Base-by-base conservation (phyloP, 2,797 vertebrate species). In the Poecilia picta region DNA sequence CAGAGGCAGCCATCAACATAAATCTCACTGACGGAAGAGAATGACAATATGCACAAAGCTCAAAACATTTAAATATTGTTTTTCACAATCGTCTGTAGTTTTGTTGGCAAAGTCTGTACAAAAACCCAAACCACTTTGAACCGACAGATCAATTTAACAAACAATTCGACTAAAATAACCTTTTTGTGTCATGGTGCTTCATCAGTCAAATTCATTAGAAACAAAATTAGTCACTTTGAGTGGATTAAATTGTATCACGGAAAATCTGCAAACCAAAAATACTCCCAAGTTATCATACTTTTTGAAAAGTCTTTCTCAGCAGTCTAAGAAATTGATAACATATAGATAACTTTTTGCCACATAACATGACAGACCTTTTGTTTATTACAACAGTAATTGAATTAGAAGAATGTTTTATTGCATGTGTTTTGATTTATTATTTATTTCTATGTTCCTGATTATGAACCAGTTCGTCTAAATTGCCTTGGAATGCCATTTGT, bases 1-100 rank as follows among this genome's bases (percentile, higher is more conserved):
- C 43, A 79, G 51, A 45, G 73, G 43, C 0, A 77, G 76, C 76
- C 45, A 39, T 80, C 53, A 20, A 28, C 4, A 47, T 49, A 73
- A 49, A 20, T 39, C 36, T 18, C 33, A 41, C 23, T 73, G 72
- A 7, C 47, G 39, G 7, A 53, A 12, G 71, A 49, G 28, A n/a
- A 43, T 33, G 71, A 72, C 7, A 47, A 49, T 18, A 49, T 70
- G 41, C 66, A 70, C 31, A 64, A 36, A 25, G 23, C 39, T 41
- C 36, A 70, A 68, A 68, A 53, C 20, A 25, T 53, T 53, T 53
- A 53, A 23, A 70, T 70, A 70, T 43, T 70, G 1, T 39, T 39
- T 68, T 41, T 25, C 15, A 11, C 36, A 11, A 23, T 25, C 11
- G 10, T 68, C 64, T 66, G 36, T 39, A 68, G 18, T 23, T 68